These are phyloP conservation scores for Poecilobothrus nobilitatus DNA, from an alignment of 2,888 invertebrate genomes.

Conservation along the genomic window DNA sequence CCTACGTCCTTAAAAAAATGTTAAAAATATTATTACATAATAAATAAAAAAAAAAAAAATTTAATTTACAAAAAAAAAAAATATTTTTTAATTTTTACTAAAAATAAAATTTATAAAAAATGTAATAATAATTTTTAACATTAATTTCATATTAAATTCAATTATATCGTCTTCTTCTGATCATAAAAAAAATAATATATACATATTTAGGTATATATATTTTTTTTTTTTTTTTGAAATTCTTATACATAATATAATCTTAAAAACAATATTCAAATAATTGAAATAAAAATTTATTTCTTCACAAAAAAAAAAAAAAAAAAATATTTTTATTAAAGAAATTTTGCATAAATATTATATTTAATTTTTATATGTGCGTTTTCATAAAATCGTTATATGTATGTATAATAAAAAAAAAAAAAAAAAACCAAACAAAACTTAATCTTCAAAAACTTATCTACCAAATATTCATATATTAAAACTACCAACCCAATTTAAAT, in stretches of 20 bases:
- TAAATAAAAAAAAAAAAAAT: background rate
- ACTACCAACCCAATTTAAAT: background rate
- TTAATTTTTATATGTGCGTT: background rate
- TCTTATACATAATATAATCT: too few relatives aligned
- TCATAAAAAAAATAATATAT: too few relatives aligned
- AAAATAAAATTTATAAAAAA: too few relatives aligned
- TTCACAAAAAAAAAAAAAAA: background rate
- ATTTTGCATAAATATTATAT: background rate
- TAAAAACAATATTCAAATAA: too few relatives aligned
- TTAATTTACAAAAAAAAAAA: background rate
- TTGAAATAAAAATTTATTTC: background rate
- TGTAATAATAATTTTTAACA: conserved; percentile 1
- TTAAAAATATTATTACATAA: background rate
- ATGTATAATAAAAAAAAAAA: background rate
- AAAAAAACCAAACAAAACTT: too few relatives aligned
- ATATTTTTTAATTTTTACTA: too few relatives aligned
- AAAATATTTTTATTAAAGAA: background rate
- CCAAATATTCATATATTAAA: background rate
- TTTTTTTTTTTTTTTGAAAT: too few relatives aligned
- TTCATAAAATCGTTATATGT: too few relatives aligned
- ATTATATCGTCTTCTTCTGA: conserved; percentile 6
- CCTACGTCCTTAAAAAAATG: background rate
- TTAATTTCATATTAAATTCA: background rate
- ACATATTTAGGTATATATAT: too few relatives aligned
- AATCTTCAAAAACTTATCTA: background rate